Evolutionary conservation across 1,140 invertebrate genomes (phyloP), one percentile per base, ranked within the genome.

Genomic region (Lepidurus arcticus): DNA sequence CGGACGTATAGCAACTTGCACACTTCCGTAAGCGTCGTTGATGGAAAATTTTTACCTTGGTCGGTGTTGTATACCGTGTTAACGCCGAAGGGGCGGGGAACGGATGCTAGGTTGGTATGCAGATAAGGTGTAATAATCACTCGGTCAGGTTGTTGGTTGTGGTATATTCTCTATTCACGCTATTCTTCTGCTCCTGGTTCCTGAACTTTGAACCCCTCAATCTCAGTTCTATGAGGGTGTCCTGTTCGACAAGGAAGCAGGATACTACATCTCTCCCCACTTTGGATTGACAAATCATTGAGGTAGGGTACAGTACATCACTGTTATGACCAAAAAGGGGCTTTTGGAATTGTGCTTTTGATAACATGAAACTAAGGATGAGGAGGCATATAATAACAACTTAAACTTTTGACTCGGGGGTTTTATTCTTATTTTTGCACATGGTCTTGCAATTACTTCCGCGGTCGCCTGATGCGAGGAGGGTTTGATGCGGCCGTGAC

Each of bases 11-110:
- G 6, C 45, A 47, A 6, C 16, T 47, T 47, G 16, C 45, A 47
- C 1, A 47, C 45, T 47, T 47, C 45, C 45, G 45, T 47, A 1
- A 47, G 10, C 16, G 45, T 47, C 2, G 45, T 1, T 47, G 45
- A 47, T 4, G 3, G 45, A 47, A 47, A 47, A 47, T 47, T 47
- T 6, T 47, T 47, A 47, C 45, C 45, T 47, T 47, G 45, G 2
- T 47, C 45, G 1, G 45, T 81, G 11, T 80, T n/a, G n/a, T n/a
- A n/a, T n/a, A n/a, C n/a, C n/a, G 26, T 26, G 26, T 26, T 1
- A 26, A 26, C 26, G 26, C 26, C 1, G 1, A 26, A 26, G 26
- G 26, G 26, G 1, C 26, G 26, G 26, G 26, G 26, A 1, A 26
- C 26, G 26, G 26, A 26, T 26, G 26, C 26, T 26, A 26, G 26